Evolutionary conservation across 37 sponge, comb jelly and placozoan species (phyloP).

Genomic region (Spongilla lacustris): DNA sequence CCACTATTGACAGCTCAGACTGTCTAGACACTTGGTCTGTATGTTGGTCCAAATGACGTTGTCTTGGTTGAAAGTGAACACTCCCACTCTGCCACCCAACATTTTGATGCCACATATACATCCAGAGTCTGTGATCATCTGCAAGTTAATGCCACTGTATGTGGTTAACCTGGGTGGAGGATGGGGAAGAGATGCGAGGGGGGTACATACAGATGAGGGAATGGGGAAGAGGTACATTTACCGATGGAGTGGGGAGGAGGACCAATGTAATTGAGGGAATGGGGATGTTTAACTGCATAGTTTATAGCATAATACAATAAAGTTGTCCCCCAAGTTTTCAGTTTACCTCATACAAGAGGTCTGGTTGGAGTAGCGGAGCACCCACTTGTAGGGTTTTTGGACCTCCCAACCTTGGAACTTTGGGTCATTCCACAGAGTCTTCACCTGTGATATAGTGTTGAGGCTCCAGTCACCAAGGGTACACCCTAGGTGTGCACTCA

Average conservation of each 20-base stretch:
- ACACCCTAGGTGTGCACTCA: slow-evolving; percentile 8
- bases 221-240: too few species aligned
- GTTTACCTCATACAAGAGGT: slow-evolving; percentile 52
- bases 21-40: slow-evolving; percentile 13
- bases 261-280: too few species aligned
- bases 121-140: not conserved
- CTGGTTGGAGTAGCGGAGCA: slow-evolving; percentile 35
- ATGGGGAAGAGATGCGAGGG: not conserved
- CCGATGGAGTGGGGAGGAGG: too few species aligned
- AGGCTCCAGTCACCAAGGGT: not conserved
- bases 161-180: slow-evolving; percentile 35
- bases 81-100: slow-evolving; percentile 82
- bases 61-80: slow-evolving; percentile 78
- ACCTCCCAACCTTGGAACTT: slow-evolving; percentile 47
- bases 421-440: slow-evolving; percentile 46
- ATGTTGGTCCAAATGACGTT: slow-evolving; percentile 69
- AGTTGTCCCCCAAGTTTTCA: not conserved
- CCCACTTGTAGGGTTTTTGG: slow-evolving; percentile 55
- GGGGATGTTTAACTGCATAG: too few species aligned
- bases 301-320: not conserved
- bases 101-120: slow-evolving; percentile 7
- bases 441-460: slow-evolving; percentile 4
- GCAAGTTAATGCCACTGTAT: not conserved
- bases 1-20: too few species aligned
- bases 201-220: too few species aligned